These are phyloP conservation scores for Melanitta fusca DNA, from an alignment of 2,797 vertebrate species.

Conservation along the genomic window DNA sequence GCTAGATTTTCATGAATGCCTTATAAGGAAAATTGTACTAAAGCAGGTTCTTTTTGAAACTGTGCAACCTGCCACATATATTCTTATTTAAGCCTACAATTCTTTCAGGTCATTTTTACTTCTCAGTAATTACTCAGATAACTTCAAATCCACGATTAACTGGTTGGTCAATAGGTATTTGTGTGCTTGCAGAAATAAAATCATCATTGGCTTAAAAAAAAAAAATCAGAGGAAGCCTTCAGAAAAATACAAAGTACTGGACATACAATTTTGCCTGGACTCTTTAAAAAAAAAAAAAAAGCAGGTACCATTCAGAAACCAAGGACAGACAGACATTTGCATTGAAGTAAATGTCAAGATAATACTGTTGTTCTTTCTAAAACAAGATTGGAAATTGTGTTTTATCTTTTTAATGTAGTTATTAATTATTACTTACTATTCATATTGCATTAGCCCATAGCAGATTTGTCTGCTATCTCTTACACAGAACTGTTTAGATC, in stretches of 20 bases:
- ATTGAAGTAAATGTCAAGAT: not conserved
- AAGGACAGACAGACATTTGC: not conserved
- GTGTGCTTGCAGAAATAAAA: not conserved
- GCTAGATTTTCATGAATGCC: rapidly evolving
- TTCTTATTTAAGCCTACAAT: not conserved
- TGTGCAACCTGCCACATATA: not conserved
- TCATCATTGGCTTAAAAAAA: not conserved
- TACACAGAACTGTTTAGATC: not conserved
- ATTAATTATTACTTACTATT: not conserved
- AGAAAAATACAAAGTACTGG: not conserved
- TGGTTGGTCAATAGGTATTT: not conserved
- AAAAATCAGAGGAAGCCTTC: not conserved
- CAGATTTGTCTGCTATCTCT: not conserved
- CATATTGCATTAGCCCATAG: not conserved
- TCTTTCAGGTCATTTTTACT: not conserved
- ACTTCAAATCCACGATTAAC: not conserved
- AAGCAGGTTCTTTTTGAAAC: not conserved
- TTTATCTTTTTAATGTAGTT: not conserved
- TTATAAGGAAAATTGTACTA: rapidly evolving
- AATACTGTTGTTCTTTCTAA: not conserved
- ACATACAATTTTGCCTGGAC: not conserved
- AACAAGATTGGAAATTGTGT: not conserved
- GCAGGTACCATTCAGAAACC: not conserved
- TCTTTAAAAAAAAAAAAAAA: not conserved
- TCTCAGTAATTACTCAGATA: not conserved